These are phyloP conservation scores for Sisor rabdophorus DNA, from an alignment of 2,113 vertebrate genomes.

Conservation along the genomic window DNA sequence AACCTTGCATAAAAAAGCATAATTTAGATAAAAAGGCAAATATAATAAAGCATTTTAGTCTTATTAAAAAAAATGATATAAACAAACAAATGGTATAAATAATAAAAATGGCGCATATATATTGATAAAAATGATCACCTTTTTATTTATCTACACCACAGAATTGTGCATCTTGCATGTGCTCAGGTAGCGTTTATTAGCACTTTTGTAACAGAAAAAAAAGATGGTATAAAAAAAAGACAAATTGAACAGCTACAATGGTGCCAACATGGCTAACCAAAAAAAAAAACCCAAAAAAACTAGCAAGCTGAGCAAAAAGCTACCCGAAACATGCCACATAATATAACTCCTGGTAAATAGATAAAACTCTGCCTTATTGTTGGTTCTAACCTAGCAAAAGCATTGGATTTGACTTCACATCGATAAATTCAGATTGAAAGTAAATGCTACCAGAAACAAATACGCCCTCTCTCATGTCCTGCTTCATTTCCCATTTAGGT, in stretches of 20 bases:
- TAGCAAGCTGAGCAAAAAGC: background rate
- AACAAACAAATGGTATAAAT: constrained; percentile 32
- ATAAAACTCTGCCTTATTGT: background rate
- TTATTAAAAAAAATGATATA: background rate
- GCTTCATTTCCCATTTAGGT: background rate
- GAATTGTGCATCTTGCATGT: constrained; percentile 7
- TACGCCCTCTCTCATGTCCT: background rate
- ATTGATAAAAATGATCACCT: background rate
- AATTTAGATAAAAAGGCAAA: constrained; percentile 19
- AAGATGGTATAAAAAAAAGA: constrained; percentile 3
- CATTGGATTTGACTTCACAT: background rate
- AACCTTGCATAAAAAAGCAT: constrained; percentile 2
- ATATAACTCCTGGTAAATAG: background rate
- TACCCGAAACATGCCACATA: background rate
- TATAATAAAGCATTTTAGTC: constrained; percentile 10
- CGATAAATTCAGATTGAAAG: background rate
- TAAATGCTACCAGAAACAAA: background rate
- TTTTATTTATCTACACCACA: constrained; percentile 21
- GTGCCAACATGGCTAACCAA: background rate
- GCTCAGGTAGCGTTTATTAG: constrained; percentile 37
- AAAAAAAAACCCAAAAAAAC: background rate
- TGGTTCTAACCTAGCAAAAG: background rate
- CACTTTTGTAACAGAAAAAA: background rate
- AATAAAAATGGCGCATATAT: constrained; percentile 13
- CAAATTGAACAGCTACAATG: background rate